These are phyloP conservation scores for Melangyna quadrimaculata DNA, from an alignment of 2,888 invertebrate species.

Conservation along the genomic window DNA sequence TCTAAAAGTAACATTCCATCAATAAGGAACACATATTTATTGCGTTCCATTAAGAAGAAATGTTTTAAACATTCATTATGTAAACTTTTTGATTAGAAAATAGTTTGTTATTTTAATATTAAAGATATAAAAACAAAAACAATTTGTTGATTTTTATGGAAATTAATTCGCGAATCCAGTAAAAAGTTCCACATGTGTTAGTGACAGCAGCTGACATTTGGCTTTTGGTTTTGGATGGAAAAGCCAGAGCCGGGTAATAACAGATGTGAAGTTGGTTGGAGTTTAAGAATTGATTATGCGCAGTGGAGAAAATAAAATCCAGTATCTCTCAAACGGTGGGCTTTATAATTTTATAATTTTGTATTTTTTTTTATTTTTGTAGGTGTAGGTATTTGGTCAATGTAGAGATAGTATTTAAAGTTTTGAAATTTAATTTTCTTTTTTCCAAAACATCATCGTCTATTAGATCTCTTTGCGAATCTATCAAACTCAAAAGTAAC, in stretches of 20 bases:
- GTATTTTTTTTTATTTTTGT: no score
- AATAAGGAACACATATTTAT: background rate
- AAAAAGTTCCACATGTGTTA: constrained; percentile 40
- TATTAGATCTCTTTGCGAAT: no score
- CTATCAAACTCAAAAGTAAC: no score
- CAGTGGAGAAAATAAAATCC: background rate
- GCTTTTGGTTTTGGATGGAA: background rate
- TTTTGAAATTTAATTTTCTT: no score
- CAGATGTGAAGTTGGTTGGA: constrained; percentile 43
- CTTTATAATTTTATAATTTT: background rate
- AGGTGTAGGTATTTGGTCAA: no score
- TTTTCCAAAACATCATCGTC: no score
- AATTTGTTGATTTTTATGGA: background rate
- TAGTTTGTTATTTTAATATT: background rate
- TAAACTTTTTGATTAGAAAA: background rate
- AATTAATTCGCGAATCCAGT: background rate
- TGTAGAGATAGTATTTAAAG: no score
- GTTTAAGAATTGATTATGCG: background rate
- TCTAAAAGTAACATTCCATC: background rate
- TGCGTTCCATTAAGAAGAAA: background rate
- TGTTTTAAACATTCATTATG: background rate
- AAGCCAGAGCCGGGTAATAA: constrained; percentile 43
- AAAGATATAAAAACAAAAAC: background rate
- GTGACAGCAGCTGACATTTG: constrained; percentile 47
- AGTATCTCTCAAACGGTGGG: constrained; percentile 5